phyloP scores from a whole-genome alignment of 2,888 invertebrate species.

The Philonicus albiceps region DNA sequence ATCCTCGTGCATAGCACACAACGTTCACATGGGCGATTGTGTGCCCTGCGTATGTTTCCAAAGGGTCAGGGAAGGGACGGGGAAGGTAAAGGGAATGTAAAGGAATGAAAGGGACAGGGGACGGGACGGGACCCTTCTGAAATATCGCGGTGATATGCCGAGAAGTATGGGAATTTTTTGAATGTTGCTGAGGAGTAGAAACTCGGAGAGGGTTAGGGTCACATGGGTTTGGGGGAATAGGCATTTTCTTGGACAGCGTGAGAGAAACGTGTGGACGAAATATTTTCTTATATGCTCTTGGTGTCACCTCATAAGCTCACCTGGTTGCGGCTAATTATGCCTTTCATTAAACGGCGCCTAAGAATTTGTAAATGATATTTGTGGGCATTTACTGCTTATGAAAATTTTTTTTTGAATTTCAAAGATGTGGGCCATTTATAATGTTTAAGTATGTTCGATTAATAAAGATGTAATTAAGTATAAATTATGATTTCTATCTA shows the following conservation, averaged over 20 bases:
- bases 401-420: no score
- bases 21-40: conserved; percentile 23
- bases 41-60: neutral
- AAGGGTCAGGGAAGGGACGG: neutral
- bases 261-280: neutral
- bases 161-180: conserved; percentile 35
- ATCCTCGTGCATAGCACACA: conserved; percentile 11
- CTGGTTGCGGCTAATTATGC: neutral
- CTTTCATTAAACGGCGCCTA: neutral
- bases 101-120: neutral
- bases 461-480: no score
- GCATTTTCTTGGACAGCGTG: conserved; percentile 3
- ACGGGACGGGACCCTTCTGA: conserved; percentile 16
- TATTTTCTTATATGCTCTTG: neutral
- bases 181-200: neutral
- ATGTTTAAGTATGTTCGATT: no score
- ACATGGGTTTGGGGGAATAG: neutral
- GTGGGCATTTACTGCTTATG: neutral
- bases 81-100: no score
- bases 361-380: neutral
- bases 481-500: no score
- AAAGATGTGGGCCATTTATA: no score
- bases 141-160: neutral
- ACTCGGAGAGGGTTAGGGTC: conserved; percentile 3
- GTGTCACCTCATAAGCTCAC: neutral